These are phyloP conservation scores for Podiceps cristatus DNA, from an alignment of 2,113 vertebrate genomes.

Conservation along the genomic window DNA sequence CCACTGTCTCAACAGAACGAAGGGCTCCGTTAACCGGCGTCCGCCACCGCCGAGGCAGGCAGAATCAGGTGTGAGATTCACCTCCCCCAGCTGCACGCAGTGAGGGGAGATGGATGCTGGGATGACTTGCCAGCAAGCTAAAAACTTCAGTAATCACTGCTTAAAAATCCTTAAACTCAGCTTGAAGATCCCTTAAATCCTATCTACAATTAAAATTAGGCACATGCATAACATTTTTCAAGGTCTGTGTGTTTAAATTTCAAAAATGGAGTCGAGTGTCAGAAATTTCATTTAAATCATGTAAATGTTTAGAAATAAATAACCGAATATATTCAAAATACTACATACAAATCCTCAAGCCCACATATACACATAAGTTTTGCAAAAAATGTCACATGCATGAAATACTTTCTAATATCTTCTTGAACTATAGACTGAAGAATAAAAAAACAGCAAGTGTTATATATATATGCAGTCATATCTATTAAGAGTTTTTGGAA, in stretches of 20 bases:
- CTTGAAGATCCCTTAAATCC: background rate
- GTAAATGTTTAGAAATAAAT: constrained; percentile 44
- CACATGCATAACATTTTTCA: background rate
- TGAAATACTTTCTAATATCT: background rate
- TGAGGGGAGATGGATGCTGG: background rate
- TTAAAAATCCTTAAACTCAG: background rate
- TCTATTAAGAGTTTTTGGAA: background rate
- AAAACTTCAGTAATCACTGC: background rate
- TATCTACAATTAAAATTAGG: background rate
- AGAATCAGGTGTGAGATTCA: background rate
- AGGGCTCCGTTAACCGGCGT: accelerated
- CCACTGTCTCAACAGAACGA: background rate
- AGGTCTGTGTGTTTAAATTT: background rate
- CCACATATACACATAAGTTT: background rate
- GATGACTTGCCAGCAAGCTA: background rate
- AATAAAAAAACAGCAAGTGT: background rate
- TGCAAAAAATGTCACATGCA: background rate
- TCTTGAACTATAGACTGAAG: background rate
- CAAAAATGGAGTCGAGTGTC: background rate
- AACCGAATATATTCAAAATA: constrained; percentile 6
- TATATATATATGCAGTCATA: background rate
- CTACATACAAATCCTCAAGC: background rate
- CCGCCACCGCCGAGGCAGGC: background rate
- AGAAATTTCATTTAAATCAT: background rate
- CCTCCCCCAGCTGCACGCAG: background rate